Conservation (phyloP, 1,140 invertebrate species). For the Drosophila malerkotliana region DNA sequence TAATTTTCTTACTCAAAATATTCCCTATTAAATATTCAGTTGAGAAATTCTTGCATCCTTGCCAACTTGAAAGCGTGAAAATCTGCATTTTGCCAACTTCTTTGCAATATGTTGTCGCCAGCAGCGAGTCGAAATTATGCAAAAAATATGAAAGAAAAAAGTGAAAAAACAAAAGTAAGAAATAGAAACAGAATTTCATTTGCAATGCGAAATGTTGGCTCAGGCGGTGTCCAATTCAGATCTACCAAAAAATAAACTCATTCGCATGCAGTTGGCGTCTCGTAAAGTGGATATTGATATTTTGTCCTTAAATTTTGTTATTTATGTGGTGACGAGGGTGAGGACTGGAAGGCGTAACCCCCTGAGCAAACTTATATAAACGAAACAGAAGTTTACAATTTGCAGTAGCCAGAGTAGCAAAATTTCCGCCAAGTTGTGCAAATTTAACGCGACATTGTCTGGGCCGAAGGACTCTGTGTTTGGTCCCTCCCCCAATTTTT, state of each 20-base stretch:
- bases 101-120: slow-evolving; percentile 73
- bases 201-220: slow-evolving; percentile 68
- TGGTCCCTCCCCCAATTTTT: slow-evolving; percentile 17
- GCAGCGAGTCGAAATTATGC: slow-evolving; percentile 70
- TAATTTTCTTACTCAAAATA: too few species aligned
- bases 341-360: slow-evolving; percentile 13
- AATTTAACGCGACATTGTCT: slow-evolving; percentile 78
- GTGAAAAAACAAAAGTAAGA: slow-evolving; percentile 62
- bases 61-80: slow-evolving; percentile 27
- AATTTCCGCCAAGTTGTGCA: slow-evolving; percentile 68
- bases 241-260: slow-evolving; percentile 42
- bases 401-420: slow-evolving; percentile 40
- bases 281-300: slow-evolving; percentile 81
- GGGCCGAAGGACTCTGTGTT: slow-evolving; percentile 18
- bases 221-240: slow-evolving; percentile 48
- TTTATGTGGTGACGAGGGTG: slow-evolving; percentile 61
- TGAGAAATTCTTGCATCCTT: slow-evolving; percentile 11
- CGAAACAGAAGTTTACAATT: slow-evolving; percentile 74
- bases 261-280: slow-evolving; percentile 75
- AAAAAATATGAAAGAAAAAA: slow-evolving; percentile 67
- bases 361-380: slow-evolving; percentile 39
- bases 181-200: slow-evolving; percentile 74
- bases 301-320: slow-evolving; percentile 82
- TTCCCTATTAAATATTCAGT: slow-evolving; percentile 12
- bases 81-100: slow-evolving; percentile 41